Base-by-base conservation (phyloP, 2,797 vertebrate species). In the Enteromius afrohamiltoni region DNA sequence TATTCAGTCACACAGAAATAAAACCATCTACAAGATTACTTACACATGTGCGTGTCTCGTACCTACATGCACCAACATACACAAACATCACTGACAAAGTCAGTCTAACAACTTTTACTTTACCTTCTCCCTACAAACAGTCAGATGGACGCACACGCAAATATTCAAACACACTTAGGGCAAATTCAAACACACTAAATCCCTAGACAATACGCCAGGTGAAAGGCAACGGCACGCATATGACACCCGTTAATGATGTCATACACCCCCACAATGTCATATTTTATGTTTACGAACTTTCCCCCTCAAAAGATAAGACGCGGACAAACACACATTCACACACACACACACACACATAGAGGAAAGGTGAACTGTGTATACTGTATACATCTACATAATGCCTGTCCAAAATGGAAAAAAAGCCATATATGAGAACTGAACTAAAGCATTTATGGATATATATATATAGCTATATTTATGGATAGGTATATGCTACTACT, bases 111-210 rank as follows among this genome's bases (percentile, higher is more conserved):
- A 55, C 71, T 21, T 62, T 82, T 53, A 65, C 80, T 47, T 82
- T 40, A 55, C 64, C 13, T 77, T 68, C 73, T 77, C 31, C 65
- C 49, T 58, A 83, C 49, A 65, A 64, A 69, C 77, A 82, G 62
- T 77, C 75, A 77, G 23, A 64, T 62, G 26, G 11, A 55, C 47
- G 10, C n/a, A 70, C 76, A 45, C 9, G n/a, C 71, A 82, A 69
- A 47, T 75, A 29, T 19, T 31, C 16, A 60, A 53, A 78, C 73
- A 73, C 29, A 60, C 77, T 51, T 53, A 31, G 49, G 47, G 62
- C 84, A 76, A 51, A 77, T 73, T 65, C 88, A 88, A 79, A 87
- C 77, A 84, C 82, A 91, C 88, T 90, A 90, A 90, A 89, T 88
- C 91, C 88, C 87, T 86, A 82, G 55, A 84, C 81, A 85, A 87